Evolutionary conservation across 2,888 invertebrate species (phyloP), one percentile per base, ranked within the genome.

Genomic region (Epiperipatus broadwayi): DNA sequence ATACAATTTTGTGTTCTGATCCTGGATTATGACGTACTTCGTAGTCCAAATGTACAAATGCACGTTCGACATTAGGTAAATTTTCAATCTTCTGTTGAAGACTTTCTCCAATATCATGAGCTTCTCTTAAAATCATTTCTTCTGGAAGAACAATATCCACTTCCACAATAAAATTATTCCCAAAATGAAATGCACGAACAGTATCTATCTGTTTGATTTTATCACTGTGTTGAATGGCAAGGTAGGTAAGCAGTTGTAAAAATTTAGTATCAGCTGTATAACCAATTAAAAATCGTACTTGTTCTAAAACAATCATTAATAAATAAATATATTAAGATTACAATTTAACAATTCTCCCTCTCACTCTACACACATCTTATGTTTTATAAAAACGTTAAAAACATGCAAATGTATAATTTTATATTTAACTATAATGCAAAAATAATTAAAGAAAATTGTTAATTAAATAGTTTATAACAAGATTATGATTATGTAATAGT

Each of bases 41-140:
- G 46, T 63, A 64, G 48, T 65, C 65, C 7, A 61, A 48, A 47
- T 66, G 65, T 1, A 65, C 64, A 47, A 66, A 66, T 0, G 64
- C 63, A 36, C 65, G 47, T 43, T 65, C 64, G 2, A 65, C 63
- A 40, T 60, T 56, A 8, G 53, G 51, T 32, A 65, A 45, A 8
- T 52, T 47, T 47, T 65, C 65, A 27, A 65, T 50, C 46, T 61
- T 61, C 41, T 56, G 57, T 48, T 64, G 65, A 22, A 65, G 51
- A 2, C 54, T 48, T 49, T 65, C 64, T 3, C 58, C 58, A 38
- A 66, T 62, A 48, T 65, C 60, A 42, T 65, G 65, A 1, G 63
- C 56, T 42, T 58, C 54, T 10, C 50, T 47, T 20, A 65, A 47
- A 2, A 50, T 48, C 60, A 64, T 61, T 34, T 56, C 50, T 41